Conservation (phyloP, 2,797 vertebrate genomes). For the Chelonia mydas region DNA sequence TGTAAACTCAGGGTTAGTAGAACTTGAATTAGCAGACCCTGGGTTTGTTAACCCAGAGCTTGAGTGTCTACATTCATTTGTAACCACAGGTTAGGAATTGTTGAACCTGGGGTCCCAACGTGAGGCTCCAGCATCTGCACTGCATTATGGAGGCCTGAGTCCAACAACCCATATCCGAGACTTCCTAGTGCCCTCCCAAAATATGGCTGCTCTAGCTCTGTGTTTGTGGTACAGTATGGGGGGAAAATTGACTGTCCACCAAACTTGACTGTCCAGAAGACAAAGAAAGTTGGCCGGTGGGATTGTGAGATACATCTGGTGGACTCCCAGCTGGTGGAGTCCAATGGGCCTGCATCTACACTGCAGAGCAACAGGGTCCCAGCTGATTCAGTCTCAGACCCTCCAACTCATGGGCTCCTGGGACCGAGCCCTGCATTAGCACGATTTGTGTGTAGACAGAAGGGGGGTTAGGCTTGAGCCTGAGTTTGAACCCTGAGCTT, state of each 20-base stretch:
- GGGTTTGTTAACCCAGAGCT: background rate
- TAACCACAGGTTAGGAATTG: background rate
- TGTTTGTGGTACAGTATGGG: background rate
- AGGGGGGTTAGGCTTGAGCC: background rate
- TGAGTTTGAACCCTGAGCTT: background rate
- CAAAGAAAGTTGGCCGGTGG: background rate
- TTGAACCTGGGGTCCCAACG: background rate
- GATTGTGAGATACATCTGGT: background rate
- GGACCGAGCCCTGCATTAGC: background rate
- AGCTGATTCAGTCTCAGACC: background rate
- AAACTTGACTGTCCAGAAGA: background rate
- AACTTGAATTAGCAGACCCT: background rate
- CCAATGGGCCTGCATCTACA: background rate
- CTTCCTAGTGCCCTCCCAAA: background rate
- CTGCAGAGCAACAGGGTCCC: background rate
- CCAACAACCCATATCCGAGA: background rate
- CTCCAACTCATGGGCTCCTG: background rate
- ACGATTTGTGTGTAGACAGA: background rate
- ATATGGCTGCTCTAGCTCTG: background rate
- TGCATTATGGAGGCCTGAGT: background rate
- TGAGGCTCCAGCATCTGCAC: background rate
- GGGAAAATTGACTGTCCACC: background rate
- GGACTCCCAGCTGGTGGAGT: background rate
- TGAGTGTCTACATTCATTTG: background rate
- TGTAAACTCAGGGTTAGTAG: background rate